A percentile compares a stretch with the other conserved stretches of the same genome.
These are phyloP conservation scores for Egretta garzetta DNA, from an alignment of 2,113 vertebrate species.

Conservation along the genomic window DNA sequence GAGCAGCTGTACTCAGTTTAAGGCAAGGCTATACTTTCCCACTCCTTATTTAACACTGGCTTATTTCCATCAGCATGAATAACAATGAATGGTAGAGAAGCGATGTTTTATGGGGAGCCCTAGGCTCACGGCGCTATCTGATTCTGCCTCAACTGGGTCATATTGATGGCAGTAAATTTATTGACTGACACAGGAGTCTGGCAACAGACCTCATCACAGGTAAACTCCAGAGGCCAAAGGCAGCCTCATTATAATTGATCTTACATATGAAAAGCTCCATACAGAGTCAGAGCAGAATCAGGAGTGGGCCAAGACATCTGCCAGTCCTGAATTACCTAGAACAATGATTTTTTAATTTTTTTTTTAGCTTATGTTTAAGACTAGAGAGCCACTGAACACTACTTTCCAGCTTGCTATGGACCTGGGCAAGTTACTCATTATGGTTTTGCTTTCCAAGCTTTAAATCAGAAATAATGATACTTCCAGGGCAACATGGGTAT, in stretches of 20 bases:
- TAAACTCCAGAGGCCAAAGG: background rate
- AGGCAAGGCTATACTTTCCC: conserved; percentile 26
- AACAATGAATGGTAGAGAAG: background rate
- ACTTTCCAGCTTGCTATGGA: background rate
- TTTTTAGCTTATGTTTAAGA: background rate
- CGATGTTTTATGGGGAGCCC: background rate
- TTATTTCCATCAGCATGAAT: background rate
- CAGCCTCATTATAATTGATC: background rate
- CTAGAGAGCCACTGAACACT: background rate
- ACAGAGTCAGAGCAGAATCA: background rate
- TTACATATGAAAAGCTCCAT: background rate
- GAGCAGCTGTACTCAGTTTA: conserved; percentile 12
- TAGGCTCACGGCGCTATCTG: background rate
- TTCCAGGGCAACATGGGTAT: background rate
- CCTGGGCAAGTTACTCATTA: background rate
- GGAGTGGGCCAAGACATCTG: background rate
- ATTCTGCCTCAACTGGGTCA: background rate
- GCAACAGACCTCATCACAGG: background rate
- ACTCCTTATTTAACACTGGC: conserved; percentile 13
- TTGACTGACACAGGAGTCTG: background rate
- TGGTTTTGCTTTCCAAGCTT: background rate
- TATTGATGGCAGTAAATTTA: background rate
- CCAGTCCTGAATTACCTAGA: background rate
- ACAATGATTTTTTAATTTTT: too few relatives aligned
- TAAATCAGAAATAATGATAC: background rate